Percentiles rank a stretch among this genome's conserved stretches.
Conservation (phyloP, 2,797 vertebrate genomes). For the Sebastes jordani region DNA sequence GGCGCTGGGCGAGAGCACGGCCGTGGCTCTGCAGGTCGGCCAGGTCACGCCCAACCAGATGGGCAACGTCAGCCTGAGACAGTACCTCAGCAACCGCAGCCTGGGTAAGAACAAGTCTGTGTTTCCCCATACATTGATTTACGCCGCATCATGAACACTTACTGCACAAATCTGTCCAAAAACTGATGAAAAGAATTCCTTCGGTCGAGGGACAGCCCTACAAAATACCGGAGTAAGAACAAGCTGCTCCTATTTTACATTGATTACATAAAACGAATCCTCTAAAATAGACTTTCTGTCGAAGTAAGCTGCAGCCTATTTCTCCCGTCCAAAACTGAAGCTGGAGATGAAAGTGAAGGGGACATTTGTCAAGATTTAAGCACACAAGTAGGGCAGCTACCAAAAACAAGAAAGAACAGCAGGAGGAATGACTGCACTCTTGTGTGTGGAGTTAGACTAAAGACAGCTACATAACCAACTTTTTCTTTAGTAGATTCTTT, state of each 20-base stretch:
- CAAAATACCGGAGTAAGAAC: neutral
- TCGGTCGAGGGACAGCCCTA: neutral
- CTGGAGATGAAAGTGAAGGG: constrained; percentile 12
- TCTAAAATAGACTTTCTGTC: neutral
- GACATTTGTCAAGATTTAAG: constrained; percentile 18
- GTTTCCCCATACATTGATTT: neutral
- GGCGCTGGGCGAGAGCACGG: constrained; percentile 88
- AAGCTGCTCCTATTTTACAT: neutral
- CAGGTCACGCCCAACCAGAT: constrained; percentile 89
- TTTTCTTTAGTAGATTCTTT: neutral
- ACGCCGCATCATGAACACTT: neutral
- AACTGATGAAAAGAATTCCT: neutral
- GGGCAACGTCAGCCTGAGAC: constrained; percentile 92
- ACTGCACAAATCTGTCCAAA: neutral
- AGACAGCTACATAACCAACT: neutral
- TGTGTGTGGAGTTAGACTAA: neutral
- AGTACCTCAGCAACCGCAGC: constrained; percentile 94
- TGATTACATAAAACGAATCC: constrained; percentile 5
- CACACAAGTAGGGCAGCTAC: constrained; percentile 5
- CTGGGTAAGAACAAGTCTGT: constrained; percentile 82
- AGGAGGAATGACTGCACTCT: neutral
- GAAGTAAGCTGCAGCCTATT: neutral
- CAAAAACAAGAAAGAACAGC: neutral
- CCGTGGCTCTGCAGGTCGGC: constrained; percentile 91
- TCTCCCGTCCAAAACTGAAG: neutral